These are phyloP conservation scores for Gryllus longicercus DNA, from an alignment of 2,888 invertebrate species.

Conservation along the genomic window DNA sequence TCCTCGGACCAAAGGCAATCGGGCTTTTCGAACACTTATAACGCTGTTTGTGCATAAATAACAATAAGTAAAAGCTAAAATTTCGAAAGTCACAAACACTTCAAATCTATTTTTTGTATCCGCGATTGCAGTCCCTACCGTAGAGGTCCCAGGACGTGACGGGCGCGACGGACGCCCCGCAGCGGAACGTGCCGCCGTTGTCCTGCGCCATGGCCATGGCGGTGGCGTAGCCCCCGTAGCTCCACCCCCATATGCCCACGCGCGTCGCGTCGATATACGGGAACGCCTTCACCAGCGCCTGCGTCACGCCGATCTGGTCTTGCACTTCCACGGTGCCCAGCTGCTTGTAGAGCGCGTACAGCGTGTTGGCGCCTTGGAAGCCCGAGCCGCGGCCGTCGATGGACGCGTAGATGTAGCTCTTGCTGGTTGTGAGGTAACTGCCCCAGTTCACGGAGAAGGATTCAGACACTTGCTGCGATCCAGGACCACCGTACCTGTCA, in stretches of 20 bases:
- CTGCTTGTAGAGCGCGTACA: constrained; percentile 72
- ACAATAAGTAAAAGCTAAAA: too few relatives aligned
- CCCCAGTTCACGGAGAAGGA: constrained; percentile 60
- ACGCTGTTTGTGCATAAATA: too few relatives aligned
- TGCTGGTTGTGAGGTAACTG: constrained; percentile 68
- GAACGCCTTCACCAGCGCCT: constrained; percentile 54
- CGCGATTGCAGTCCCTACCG: constrained; percentile 55
- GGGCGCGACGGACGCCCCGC: constrained; percentile 88
- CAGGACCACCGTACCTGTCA: constrained; percentile 74
- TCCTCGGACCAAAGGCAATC: too few relatives aligned
- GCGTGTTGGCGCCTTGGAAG: constrained; percentile 71
- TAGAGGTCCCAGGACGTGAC: constrained; percentile 89
- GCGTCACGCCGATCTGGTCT: constrained; percentile 71
- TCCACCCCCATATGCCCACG: constrained; percentile 88
- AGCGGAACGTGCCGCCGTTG: constrained; percentile 64
- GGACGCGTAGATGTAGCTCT: constrained; percentile 70
- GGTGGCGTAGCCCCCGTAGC: constrained; percentile 87
- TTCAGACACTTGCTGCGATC: constrained; percentile 71
- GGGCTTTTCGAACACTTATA: too few relatives aligned
- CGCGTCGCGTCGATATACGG: constrained; percentile 65
- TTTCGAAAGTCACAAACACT: too few relatives aligned
- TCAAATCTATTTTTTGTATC: too few relatives aligned
- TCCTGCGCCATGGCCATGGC: constrained; percentile 75
- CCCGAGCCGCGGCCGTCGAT: constrained; percentile 85
- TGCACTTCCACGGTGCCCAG: constrained; percentile 83